A percentile compares a stretch with the other conserved stretches of the same genome.
Conservation (phyloP, 2,797 vertebrate genomes). For the Rhynchotus rufescens region DNA sequence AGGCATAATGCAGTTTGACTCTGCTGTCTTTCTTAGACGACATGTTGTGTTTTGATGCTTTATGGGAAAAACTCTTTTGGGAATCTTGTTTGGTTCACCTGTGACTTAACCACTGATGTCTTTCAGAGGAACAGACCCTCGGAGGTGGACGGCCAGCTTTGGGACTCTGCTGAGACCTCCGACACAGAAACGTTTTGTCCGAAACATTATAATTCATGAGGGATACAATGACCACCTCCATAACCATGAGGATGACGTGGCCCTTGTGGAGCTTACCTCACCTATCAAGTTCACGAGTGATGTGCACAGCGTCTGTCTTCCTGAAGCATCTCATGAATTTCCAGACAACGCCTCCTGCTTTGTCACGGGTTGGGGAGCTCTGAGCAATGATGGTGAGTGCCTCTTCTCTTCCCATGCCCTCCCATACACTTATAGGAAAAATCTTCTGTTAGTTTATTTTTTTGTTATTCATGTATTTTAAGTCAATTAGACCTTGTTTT, state of each 20-base stretch:
- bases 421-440: not conserved
- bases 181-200: conserved; percentile 61
- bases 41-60: not conserved
- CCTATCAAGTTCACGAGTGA: conserved; percentile 72
- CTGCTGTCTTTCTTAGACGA: not conserved
- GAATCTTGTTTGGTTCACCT: not conserved
- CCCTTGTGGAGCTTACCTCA: conserved; percentile 74
- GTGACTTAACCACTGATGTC: not conserved
- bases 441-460: not conserved
- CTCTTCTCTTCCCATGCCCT: not conserved
- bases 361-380: conserved; percentile 82
- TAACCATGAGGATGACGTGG: conserved; percentile 75
- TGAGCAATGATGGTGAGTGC: conserved; percentile 77
- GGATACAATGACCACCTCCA: conserved; percentile 10
- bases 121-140: conserved; percentile 65
- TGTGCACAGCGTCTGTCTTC: conserved; percentile 79
- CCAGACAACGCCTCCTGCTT: conserved; percentile 67
- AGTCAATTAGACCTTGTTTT: not conserved
- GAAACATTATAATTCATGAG: conserved; percentile 75
- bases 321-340: conserved; percentile 69
- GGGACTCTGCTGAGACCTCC: conserved; percentile 73
- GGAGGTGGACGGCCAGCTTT: conserved; percentile 79
- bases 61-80: not conserved
- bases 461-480: not conserved
- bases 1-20: not conserved